A percentile compares a stretch with the other conserved stretches of the same genome.
Conservation (phyloP, 2,797 vertebrate species). For the Coluber constrictor region DNA sequence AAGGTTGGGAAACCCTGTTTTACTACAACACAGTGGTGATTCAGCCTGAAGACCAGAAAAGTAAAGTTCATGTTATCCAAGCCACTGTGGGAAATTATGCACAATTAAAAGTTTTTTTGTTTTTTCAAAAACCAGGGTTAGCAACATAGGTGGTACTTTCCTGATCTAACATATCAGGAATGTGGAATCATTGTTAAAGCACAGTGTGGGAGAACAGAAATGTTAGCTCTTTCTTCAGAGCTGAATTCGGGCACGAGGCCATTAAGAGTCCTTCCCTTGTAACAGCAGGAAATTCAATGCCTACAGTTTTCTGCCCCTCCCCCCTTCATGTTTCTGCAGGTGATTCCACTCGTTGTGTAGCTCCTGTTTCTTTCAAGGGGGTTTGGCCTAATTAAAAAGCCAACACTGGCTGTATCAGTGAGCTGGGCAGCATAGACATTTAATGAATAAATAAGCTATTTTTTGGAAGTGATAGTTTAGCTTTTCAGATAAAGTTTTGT, state of each 20-base stretch:
- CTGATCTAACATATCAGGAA: neutral
- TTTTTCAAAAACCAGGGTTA: neutral
- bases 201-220: neutral
- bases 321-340: neutral
- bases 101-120: neutral
- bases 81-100: neutral
- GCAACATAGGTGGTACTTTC: neutral
- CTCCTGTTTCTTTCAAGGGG: neutral
- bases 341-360: neutral
- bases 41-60: neutral
- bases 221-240: neutral
- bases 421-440: neutral
- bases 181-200: neutral
- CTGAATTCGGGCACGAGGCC: neutral
- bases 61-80: neutral
- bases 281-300: neutral
- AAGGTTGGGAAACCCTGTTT: neutral
- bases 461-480: neutral
- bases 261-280: neutral
- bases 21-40: neutral
- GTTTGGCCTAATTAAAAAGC: neutral
- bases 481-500: neutral
- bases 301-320: neutral
- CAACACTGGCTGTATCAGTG: neutral
- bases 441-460: neutral